Base-by-base conservation (phyloP, 2,797 vertebrate genomes). In the Nothura maculosa region DNA sequence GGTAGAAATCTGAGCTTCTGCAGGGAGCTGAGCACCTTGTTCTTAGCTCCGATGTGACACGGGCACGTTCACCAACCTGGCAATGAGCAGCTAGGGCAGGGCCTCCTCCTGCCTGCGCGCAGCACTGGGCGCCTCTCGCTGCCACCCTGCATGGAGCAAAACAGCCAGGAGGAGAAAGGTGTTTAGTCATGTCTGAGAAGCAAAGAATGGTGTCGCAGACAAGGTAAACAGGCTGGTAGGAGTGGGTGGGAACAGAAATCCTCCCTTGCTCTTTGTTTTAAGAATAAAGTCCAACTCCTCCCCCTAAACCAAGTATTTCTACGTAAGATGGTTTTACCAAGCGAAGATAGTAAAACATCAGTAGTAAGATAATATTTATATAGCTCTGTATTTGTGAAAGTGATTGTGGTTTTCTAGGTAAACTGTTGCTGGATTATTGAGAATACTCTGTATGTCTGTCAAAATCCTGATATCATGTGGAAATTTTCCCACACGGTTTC, bases 391-490 rank as follows among this genome's bases (percentile, higher is more conserved):
- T 87, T 82, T 82, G 28, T 88, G 54, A 54, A 66, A 62, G 81
- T 58, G 72, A 74, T 89, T 81, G 62, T 85, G 67, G 25, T 77
- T 93, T 93, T 93, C 63, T 47, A 88, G 68, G 87, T 89, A 91
- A 92, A 84, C 74, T 73, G 64, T 55, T 68, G n/a, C 48, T 84
- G 74, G 85, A 62, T 91, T 92, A 45, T 77, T 85, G 75, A 86
- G 92, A 94, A 77, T 60, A 58, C 30, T 62, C 24, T 79, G 54
- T 75, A 8, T 57, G 70, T 85, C 87, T 72, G 60, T 92, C 75
- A 70, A 63, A 92, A 82, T 82, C 64, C n/a, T 43, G 3, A 0
- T 89, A 78, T 81, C 70, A 6, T 21, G 15, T 68, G 62, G 76
- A 90, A 25, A 79, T 58, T 93, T 87, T 90, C 84, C 84, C 76